These are phyloP conservation scores for Rhizoglyphus robini DNA, from an alignment of 1,140 invertebrate species.

Conservation along the genomic window DNA sequence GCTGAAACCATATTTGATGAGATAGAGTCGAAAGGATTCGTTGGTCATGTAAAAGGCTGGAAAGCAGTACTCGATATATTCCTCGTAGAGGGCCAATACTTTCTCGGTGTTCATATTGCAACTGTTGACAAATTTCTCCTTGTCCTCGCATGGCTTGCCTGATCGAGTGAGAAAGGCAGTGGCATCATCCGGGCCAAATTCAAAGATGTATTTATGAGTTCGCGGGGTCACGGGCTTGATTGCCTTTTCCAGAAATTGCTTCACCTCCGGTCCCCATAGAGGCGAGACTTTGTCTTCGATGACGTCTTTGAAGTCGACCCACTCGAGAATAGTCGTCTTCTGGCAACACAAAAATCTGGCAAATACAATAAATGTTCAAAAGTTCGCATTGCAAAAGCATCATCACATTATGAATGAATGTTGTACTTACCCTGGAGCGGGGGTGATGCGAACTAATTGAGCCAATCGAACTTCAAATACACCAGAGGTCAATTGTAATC, in stretches of 20 bases:
- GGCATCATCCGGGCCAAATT: not conserved
- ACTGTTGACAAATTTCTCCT: not conserved
- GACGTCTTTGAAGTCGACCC: not conserved
- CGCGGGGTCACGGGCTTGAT: too few relatives aligned
- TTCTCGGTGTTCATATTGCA: not conserved
- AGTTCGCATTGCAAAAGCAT: not conserved
- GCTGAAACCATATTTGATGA: not conserved
- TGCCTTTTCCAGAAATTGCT: not conserved
- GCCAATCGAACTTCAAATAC: not conserved
- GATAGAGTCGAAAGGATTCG: not conserved
- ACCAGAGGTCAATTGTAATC: not conserved
- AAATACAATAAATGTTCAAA: not conserved
- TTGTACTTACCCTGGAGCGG: not conserved
- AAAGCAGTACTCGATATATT: not conserved
- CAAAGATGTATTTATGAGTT: not conserved
- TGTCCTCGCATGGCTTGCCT: too few relatives aligned
- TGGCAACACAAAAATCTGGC: not conserved
- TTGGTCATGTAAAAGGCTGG: not conserved
- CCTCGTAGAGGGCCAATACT: not conserved
- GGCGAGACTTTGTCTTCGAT: not conserved
- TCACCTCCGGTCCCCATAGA: conserved; percentile 6
- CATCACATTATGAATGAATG: not conserved
- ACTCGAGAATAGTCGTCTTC: not conserved
- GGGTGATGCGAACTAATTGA: not conserved
- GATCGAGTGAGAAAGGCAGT: not conserved